Evolutionary conservation across 2,888 invertebrate species (phyloP).

Genomic region (Dolomedes plantarius): DNA sequence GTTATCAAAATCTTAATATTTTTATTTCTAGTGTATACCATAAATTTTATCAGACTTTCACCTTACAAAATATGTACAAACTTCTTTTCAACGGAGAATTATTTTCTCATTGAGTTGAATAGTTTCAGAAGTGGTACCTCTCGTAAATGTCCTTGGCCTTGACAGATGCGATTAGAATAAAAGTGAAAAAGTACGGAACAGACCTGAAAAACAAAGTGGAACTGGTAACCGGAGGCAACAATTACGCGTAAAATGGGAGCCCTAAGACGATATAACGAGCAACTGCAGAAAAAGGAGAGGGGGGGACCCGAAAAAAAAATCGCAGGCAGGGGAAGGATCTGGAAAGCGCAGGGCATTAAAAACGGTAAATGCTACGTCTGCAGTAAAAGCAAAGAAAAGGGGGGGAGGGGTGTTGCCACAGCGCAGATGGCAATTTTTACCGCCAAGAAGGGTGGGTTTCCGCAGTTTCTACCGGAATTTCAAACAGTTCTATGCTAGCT

Average conservation of each 20-base stretch:
- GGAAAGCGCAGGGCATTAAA: constrained; percentile 4
- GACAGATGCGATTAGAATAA: background rate
- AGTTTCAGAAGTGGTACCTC: no score
- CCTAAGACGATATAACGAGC: constrained; percentile 14
- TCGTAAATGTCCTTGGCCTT: background rate
- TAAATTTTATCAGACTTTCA: no score
- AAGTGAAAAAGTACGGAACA: background rate
- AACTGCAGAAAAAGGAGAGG: constrained; percentile 6
- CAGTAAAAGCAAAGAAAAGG: background rate
- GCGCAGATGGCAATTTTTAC: background rate
- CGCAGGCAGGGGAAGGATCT: background rate
- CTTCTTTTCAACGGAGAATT: no score
- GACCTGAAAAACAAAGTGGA: background rate
- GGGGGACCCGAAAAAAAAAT: background rate
- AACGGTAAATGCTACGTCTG: constrained; percentile 23
- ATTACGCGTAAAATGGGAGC: constrained; percentile 18
- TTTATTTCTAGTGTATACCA: no score
- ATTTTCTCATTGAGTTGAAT: no score
- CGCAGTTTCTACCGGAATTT: background rate
- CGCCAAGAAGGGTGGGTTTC: background rate
- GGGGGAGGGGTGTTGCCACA: background rate
- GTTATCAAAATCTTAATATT: no score
- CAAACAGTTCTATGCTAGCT: background rate
- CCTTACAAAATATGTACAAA: no score
- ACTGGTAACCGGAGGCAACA: constrained; percentile 10